phyloP scores from a whole-genome alignment of 2,113 vertebrate species.

The Paradoxurus hermaphroditus region DNA sequence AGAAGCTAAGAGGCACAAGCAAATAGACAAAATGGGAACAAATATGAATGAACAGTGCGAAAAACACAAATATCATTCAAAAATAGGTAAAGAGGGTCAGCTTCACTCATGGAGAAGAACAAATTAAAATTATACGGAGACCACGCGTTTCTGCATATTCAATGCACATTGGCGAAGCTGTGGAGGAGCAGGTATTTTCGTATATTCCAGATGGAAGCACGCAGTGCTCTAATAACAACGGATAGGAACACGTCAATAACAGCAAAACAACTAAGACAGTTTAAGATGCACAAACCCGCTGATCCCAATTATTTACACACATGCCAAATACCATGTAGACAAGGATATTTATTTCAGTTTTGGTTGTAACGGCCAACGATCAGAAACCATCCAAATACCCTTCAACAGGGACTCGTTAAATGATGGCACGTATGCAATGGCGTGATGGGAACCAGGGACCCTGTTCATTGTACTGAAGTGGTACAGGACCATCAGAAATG shows the following conservation, averaged over 20 bases:
- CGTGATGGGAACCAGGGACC: accelerated
- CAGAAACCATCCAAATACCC: neutral
- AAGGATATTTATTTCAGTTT: neutral
- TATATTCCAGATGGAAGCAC: neutral
- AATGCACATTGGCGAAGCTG: no score
- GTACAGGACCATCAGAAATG: accelerated
- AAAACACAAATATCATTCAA: neutral
- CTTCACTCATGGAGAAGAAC: neutral
- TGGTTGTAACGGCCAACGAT: neutral
- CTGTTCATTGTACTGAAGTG: no score
- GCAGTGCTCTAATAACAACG: no score
- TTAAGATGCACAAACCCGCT: neutral
- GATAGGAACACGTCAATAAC: neutral
- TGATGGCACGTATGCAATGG: neutral
- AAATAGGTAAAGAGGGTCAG: neutral
- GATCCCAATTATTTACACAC: neutral
- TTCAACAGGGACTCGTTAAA: neutral
- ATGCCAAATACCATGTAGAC: neutral
- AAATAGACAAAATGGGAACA: neutral
- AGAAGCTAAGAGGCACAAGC: neutral
- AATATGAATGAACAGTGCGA: neutral
- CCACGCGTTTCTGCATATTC: neutral
- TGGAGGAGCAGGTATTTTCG: no score
- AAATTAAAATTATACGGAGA: neutral
- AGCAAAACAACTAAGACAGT: neutral